A percentile compares a stretch with the other conserved stretches of the same genome.
Evolutionary conservation across 2,888 invertebrate genomes (phyloP).

Genomic region (Drosophila subquinaria): DNA sequence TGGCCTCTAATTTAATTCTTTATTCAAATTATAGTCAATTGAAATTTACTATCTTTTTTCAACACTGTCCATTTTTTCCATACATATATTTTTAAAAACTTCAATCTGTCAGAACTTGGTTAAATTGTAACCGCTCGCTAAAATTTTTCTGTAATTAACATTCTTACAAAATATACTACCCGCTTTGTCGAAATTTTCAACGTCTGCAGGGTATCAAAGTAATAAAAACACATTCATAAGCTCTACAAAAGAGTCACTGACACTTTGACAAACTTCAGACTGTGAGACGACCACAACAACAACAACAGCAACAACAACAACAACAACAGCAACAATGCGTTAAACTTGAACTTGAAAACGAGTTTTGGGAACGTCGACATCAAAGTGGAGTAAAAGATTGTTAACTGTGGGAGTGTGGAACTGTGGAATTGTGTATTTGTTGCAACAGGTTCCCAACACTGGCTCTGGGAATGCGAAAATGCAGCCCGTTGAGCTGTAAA

Average conservation of each 20-base stretch:
- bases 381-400: slow-evolving; percentile 48
- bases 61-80: too few relatives aligned
- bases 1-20: too few relatives aligned
- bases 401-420: slow-evolving; percentile 18
- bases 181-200: not conserved
- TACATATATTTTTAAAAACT: too few relatives aligned
- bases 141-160: too few relatives aligned
- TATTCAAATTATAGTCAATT: too few relatives aligned
- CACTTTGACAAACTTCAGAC: slow-evolving; percentile 61
- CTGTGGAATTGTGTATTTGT: slow-evolving; percentile 34
- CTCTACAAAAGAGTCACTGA: slow-evolving; percentile 75
- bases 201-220: slow-evolving; percentile 7
- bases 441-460: slow-evolving; percentile 62
- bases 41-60: too few relatives aligned
- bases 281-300: slow-evolving; percentile 18
- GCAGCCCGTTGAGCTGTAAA: slow-evolving; percentile 45
- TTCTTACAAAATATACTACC: not conserved
- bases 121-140: too few relatives aligned
- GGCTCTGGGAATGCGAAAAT: slow-evolving; percentile 21
- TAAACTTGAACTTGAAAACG: slow-evolving; percentile 84
- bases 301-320: slow-evolving; percentile 27
- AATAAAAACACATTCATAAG: slow-evolving; percentile 50
- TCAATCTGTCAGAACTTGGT: too few relatives aligned
- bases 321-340: slow-evolving; percentile 25
- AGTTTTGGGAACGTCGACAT: slow-evolving; percentile 56